phyloP scores from a whole-genome alignment of 92 coral and sea anemone species.

The Blastomussa wellsi region DNA sequence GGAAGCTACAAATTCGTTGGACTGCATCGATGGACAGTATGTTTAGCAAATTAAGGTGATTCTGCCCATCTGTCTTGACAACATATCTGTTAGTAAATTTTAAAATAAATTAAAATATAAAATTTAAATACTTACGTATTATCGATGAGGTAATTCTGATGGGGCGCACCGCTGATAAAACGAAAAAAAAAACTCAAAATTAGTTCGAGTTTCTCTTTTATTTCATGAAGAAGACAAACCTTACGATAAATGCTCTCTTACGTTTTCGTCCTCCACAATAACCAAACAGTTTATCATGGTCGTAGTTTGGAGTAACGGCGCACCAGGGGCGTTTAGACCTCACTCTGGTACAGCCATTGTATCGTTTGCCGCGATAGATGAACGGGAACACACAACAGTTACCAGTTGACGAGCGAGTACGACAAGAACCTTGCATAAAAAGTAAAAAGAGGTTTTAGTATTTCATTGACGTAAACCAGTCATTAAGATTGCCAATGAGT shows the following conservation, averaged over 20 bases:
- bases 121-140: conserved; percentile 32
- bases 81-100: background rate
- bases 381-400: conserved; percentile 51
- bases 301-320: conserved; percentile 33
- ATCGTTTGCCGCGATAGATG: conserved; percentile 30
- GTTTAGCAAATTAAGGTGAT: background rate
- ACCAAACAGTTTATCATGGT: conserved; percentile 36
- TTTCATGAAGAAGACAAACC: background rate
- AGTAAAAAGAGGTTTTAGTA: background rate
- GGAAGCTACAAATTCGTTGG: too few species aligned
- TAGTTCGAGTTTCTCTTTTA: background rate
- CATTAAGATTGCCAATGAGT: background rate
- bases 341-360: conserved; percentile 35
- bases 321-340: conserved; percentile 44
- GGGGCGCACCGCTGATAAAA: conserved; percentile 23
- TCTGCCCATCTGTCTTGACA: background rate
- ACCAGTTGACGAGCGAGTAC: conserved; percentile 33
- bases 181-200: background rate
- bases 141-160: conserved; percentile 20
- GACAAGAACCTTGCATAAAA: conserved; percentile 25
- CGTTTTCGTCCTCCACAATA: conserved; percentile 49
- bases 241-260: background rate
- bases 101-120: background rate
- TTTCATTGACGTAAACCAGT: background rate
- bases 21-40: background rate